Conservation (phyloP, 1,140 invertebrate genomes). For the Brachionus asplanchnoidis region DNA sequence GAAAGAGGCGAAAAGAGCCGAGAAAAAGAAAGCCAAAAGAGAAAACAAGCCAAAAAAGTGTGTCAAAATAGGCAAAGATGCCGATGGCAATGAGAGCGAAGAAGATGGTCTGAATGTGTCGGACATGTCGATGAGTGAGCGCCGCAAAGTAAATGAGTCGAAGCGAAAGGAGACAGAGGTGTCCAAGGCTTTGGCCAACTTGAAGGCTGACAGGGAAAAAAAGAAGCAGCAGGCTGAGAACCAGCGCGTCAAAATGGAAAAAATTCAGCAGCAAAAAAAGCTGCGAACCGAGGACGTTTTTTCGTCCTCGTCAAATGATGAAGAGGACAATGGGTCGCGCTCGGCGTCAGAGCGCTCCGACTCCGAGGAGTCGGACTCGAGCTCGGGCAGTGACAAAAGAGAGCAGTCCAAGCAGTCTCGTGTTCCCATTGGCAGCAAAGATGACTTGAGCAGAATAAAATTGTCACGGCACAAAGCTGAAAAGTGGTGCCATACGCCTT, state of each 20-base stretch:
- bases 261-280: slow-evolving; percentile 38
- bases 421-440: slow-evolving; percentile 66
- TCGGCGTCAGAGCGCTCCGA: slow-evolving; percentile 42
- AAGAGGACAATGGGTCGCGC: slow-evolving; percentile 59
- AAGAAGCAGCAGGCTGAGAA: slow-evolving; percentile 35
- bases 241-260: background rate
- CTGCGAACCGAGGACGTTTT: slow-evolving; percentile 30
- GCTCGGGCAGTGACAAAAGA: background rate
- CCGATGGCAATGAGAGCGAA: background rate
- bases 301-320: slow-evolving; percentile 40
- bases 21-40: background rate
- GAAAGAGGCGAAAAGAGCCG: background rate
- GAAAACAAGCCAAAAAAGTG: background rate
- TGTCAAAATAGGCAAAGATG: background rate
- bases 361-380: slow-evolving; percentile 36
- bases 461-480: slow-evolving; percentile 87
- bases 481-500: slow-evolving; percentile 87
- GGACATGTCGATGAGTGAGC: background rate
- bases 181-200: slow-evolving; percentile 32
- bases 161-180: slow-evolving; percentile 33
- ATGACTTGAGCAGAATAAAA: slow-evolving; percentile 79
- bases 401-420: slow-evolving; percentile 20
- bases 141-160: slow-evolving; percentile 12
- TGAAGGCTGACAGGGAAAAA: slow-evolving; percentile 40
- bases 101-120: background rate